phyloP scores from a whole-genome alignment of 2,113 vertebrate species.

The Ammodytes marinus region DNA sequence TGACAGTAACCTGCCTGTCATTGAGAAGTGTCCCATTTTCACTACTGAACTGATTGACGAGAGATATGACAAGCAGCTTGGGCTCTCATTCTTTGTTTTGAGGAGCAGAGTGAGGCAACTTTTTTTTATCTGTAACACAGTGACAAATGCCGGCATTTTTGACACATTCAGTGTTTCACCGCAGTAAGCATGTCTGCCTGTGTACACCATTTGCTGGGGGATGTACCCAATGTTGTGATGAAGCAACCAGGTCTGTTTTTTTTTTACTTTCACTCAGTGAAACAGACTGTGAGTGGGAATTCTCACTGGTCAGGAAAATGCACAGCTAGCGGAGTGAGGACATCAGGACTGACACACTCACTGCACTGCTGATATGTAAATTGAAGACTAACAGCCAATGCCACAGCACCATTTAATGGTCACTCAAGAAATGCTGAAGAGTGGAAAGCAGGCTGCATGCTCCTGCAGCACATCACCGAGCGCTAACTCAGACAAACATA shows the following conservation, averaged over 20 bases:
- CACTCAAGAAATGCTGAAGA: constrained; percentile 10
- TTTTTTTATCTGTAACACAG: constrained; percentile 47
- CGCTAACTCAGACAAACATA: constrained; percentile 10
- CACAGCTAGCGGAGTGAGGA: constrained; percentile 18
- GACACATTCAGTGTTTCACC: constrained; percentile 19
- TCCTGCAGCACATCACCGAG: neutral
- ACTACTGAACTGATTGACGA: constrained; percentile 59
- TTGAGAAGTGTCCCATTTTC: constrained; percentile 31
- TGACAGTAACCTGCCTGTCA: constrained; percentile 30
- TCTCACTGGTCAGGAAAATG: constrained; percentile 43
- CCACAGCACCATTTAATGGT: constrained; percentile 8
- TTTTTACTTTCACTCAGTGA: constrained; percentile 35
- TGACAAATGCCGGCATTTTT: constrained; percentile 44
- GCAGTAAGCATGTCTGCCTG: constrained; percentile 27
- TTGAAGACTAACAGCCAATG: constrained; percentile 18
- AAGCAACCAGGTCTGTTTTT: constrained; percentile 35
- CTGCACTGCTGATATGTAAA: constrained; percentile 38
- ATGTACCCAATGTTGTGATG: constrained; percentile 18
- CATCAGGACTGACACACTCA: constrained; percentile 20
- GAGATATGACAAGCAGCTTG: constrained; percentile 49
- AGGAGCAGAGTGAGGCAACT: constrained; percentile 41
- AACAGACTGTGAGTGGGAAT: neutral
- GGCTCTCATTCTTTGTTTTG: constrained; percentile 35
- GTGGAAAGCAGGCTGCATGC: neutral
- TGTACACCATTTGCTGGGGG: constrained; percentile 5